Base-by-base conservation (phyloP, 2,888 invertebrate genomes). In the Synergus itoensis region DNA sequence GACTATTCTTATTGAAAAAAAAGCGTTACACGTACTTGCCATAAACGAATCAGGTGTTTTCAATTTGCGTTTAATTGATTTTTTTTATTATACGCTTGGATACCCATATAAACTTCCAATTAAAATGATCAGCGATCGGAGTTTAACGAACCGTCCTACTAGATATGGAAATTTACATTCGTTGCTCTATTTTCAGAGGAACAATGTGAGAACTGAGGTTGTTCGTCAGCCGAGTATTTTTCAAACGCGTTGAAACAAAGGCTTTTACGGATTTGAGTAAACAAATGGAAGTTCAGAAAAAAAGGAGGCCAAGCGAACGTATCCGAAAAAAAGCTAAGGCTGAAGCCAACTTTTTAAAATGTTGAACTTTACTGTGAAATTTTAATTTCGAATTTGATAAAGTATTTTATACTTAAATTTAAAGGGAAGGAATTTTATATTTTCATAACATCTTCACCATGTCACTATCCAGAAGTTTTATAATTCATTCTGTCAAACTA, bases 51-150 rank as follows among this genome's bases (percentile, higher is more conserved):
- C n/a, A 53, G 8, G 53, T 1, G 53, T n/a, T 53, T 53, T 8
- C n/a, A 53, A 53, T 53, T 53, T 53, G n/a, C 16, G n/a, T 53
- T n/a, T 53, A 53, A 53, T n/a, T 53, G 53, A 7, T n/a, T 53
- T 53, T 53, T 53, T 60, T 4, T 21, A 21, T 12, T 11, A 60
- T 12, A n/a, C 21, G 21, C 3, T 3, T 60, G 60, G 4, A 60
- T 60, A 21, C 4, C 77, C 77, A 75, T 77, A 77, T 79, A 77
- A 80, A 78, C 69, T 76, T 80, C 79, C 81, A 84, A 82, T 84
- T 84, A 84, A 84, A 84, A 84, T 84, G 80, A 84, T 81, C 82
- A 64, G 16, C 60, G 53, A 65, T 14, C 67, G 79, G 76, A 82
- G 76, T 77, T 77, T 76, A 64, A 60, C 64, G 60, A 77, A 64